Conservation (phyloP, 2,888 invertebrate genomes). For the Macropis europaea region DNA sequence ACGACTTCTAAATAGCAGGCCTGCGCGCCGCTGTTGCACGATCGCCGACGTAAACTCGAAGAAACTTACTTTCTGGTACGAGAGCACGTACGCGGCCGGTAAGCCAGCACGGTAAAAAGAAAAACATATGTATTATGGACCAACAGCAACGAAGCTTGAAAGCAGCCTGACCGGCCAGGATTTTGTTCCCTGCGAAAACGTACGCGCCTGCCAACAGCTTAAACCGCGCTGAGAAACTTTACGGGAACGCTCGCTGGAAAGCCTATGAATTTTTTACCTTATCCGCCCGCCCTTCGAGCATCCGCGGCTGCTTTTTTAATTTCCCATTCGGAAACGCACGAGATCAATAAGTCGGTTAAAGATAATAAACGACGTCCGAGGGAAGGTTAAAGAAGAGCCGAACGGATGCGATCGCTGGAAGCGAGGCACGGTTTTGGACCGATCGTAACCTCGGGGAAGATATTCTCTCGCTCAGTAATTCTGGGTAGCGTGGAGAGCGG, state of each 20-base stretch:
- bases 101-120: constrained; percentile 46
- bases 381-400: too few relatives aligned
- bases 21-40: constrained; percentile 34
- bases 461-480: constrained; percentile 31
- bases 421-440: not conserved
- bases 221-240: constrained; percentile 15
- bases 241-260: too few relatives aligned
- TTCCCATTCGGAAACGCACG: too few relatives aligned
- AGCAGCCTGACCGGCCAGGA: constrained; percentile 12
- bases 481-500: not conserved
- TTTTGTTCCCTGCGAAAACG: constrained; percentile 24
- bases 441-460: constrained; percentile 24
- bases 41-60: constrained; percentile 36
- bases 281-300: too few relatives aligned
- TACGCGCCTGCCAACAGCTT: not conserved
- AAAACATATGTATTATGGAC: constrained; percentile 25
- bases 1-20: constrained; percentile 51
- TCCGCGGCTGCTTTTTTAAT: too few relatives aligned
- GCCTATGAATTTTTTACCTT: too few relatives aligned
- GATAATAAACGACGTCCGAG: too few relatives aligned
- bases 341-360: too few relatives aligned
- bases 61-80: constrained; percentile 35
- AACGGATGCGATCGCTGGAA: constrained; percentile 12
- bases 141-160: constrained; percentile 25
- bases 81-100: constrained; percentile 31